phyloP scores from a whole-genome alignment of 1,140 invertebrate species.

The Chlorops oryzae region DNA sequence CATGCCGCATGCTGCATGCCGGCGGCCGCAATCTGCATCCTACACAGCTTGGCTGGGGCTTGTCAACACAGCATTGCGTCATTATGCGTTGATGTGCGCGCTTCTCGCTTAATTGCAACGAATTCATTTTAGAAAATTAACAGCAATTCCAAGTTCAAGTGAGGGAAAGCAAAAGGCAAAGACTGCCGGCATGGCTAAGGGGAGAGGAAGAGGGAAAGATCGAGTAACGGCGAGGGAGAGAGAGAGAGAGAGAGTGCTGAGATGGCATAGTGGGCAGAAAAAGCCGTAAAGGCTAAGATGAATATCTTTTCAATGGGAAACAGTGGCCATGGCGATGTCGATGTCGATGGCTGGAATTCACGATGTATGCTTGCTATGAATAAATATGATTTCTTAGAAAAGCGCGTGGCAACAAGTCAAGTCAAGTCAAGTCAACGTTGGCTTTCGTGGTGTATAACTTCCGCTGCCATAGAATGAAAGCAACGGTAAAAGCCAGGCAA shows the following conservation, averaged over 20 bases:
- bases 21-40: background rate
- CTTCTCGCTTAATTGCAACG: constrained; percentile 42
- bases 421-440: too few species aligned
- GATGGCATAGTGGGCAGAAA: background rate
- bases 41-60: background rate
- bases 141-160: constrained; percentile 33
- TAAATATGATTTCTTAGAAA: too few species aligned
- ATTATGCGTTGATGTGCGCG: constrained; percentile 6
- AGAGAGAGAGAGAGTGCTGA: constrained; percentile 5
- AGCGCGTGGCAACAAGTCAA: too few species aligned
- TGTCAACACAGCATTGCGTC: background rate
- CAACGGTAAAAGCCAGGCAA: too few species aligned
- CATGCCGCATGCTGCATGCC: constrained; percentile 8
- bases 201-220: constrained; percentile 9
- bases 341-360: too few species aligned
- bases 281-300: background rate
- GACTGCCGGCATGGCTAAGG: too few species aligned
- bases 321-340: constrained; percentile 5
- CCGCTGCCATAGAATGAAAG: too few species aligned
- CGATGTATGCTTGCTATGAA: too few species aligned
- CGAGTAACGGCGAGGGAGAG: constrained; percentile 7
- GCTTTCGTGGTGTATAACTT: constrained; percentile 8
- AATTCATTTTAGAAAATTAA: constrained; percentile 46
- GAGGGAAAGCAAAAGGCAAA: background rate
- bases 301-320: constrained; percentile 2